Conservation (phyloP, 2,113 vertebrate species). For the Calidris pygmaea region DNA sequence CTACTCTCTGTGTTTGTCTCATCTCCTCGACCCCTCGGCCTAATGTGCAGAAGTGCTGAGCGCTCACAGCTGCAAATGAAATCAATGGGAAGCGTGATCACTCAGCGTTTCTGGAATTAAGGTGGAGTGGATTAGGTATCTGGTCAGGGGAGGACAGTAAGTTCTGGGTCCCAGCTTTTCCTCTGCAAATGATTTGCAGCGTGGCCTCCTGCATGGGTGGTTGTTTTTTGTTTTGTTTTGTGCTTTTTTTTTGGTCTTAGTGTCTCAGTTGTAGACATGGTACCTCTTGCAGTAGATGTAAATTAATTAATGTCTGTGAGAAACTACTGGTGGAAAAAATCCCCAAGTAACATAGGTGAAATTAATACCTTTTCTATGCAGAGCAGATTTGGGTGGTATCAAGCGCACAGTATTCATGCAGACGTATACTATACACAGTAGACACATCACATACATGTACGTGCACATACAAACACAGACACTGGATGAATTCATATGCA, state of each 20-base stretch:
- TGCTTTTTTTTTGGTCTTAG: background rate
- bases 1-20: background rate
- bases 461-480: background rate
- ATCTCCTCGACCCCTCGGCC: background rate
- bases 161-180: background rate
- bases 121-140: background rate
- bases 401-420: background rate
- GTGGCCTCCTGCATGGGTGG: background rate
- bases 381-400: background rate
- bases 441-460: fast-evolving
- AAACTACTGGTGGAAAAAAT: background rate
- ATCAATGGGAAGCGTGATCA: background rate
- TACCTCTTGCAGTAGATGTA: background rate
- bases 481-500: background rate
- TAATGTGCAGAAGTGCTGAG: constrained; percentile 1
- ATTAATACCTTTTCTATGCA: background rate
- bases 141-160: background rate
- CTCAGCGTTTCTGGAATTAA: background rate
- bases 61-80: background rate
- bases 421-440: background rate
- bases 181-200: background rate
- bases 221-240: background rate
- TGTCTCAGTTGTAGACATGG: background rate
- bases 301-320: background rate
- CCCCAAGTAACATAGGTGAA: background rate